Conservation (phyloP, 2,888 invertebrate species). For the Euplexia lucipara region DNA sequence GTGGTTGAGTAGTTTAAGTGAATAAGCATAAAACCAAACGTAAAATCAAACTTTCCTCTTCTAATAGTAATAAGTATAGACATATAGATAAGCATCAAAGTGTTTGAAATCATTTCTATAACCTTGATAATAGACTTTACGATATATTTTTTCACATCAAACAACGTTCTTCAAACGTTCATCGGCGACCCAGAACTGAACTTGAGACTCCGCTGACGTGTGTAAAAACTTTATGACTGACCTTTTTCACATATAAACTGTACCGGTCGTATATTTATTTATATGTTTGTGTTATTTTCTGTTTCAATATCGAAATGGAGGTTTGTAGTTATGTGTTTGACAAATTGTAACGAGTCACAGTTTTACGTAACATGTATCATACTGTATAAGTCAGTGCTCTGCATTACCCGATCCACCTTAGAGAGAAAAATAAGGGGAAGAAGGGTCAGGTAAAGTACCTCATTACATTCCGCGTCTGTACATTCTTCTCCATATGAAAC, state of each 20-base stretch:
- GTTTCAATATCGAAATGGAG: slow-evolving; percentile 16
- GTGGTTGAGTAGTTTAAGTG: too few species aligned
- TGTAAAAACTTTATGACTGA: slow-evolving; percentile 43
- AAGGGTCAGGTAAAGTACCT: too few species aligned
- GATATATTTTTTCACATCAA: background rate
- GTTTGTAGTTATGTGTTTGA: slow-evolving; percentile 9
- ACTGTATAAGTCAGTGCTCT: background rate
- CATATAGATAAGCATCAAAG: background rate
- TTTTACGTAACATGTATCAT: background rate
- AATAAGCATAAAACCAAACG: too few species aligned
- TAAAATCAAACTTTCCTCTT: too few species aligned
- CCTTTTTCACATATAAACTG: slow-evolving; percentile 49
- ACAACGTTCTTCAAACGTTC: slow-evolving; percentile 13
- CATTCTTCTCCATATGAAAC: too few species aligned
- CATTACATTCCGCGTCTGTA: too few species aligned
- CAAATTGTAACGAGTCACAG: background rate
- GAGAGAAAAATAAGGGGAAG: too few species aligned
- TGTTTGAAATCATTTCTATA: background rate
- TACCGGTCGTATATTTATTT: slow-evolving; percentile 41
- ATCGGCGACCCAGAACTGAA: slow-evolving; percentile 33
- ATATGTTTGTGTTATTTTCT: slow-evolving; percentile 30
- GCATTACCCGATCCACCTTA: too few species aligned
- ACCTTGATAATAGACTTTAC: slow-evolving; percentile 14
- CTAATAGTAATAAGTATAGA: too few species aligned
- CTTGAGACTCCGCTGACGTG: slow-evolving; percentile 34